Conservation (phyloP, 2,888 invertebrate genomes). For the Drosophila mulleri region DNA sequence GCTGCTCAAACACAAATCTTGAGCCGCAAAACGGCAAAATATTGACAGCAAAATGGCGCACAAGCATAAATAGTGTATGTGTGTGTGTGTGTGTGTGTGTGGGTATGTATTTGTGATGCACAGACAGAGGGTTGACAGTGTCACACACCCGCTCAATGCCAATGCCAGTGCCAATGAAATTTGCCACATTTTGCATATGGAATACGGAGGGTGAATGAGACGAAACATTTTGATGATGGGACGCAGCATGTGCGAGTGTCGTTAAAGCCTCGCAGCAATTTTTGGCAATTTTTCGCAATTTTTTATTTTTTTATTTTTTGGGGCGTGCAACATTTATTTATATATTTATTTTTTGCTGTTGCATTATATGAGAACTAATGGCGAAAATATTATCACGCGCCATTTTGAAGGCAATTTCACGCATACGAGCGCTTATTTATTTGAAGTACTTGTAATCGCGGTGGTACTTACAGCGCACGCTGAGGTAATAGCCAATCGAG, state of each 20-base stretch:
- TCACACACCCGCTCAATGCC: slow-evolving; percentile 42
- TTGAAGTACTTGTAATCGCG: slow-evolving; percentile 23
- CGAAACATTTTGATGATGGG: slow-evolving; percentile 37
- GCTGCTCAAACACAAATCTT: slow-evolving; percentile 37
- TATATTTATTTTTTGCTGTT: slow-evolving; percentile 14
- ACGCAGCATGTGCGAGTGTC: slow-evolving; percentile 69
- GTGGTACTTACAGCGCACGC: slow-evolving; percentile 92
- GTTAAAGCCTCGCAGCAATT: slow-evolving; percentile 66
- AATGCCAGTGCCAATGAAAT: slow-evolving; percentile 66
- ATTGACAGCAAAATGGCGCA: slow-evolving; percentile 75
- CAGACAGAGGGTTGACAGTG: slow-evolving; percentile 61
- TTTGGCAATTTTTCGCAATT: slow-evolving; percentile 43
- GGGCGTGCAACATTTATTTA: not conserved
- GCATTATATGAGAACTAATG: slow-evolving; percentile 71
- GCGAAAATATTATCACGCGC: slow-evolving; percentile 76
- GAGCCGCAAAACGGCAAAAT: slow-evolving; percentile 58
- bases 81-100: slow-evolving; percentile 19
- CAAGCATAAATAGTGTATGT: slow-evolving; percentile 58
- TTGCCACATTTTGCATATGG: slow-evolving; percentile 62
- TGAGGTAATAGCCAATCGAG: slow-evolving; percentile 95
- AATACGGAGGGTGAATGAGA: slow-evolving; percentile 38
- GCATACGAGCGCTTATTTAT: slow-evolving; percentile 64
- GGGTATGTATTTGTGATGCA: slow-evolving; percentile 9
- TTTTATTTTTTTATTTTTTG: slow-evolving; percentile 1
- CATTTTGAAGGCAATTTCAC: slow-evolving; percentile 79